Evolutionary conservation across 1,140 invertebrate genomes (phyloP).

Genomic region (Drosophila navojoa): DNA sequence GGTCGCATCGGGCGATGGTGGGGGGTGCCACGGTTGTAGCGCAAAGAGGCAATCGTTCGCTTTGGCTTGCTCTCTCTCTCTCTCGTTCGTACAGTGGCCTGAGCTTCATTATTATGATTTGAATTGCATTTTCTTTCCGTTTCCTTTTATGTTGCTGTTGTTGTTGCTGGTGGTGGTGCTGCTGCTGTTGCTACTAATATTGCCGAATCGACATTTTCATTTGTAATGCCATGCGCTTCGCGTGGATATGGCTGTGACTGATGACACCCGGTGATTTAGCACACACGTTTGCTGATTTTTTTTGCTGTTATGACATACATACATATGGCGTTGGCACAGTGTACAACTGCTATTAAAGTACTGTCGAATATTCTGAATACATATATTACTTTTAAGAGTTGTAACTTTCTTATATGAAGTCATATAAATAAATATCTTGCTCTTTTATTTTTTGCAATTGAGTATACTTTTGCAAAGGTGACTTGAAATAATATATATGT

Average conservation of each 20-base stretch:
- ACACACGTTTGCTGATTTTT: neutral
- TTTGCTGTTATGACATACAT: neutral
- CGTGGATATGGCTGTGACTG: conserved; percentile 18
- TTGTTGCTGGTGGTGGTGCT: too few species aligned
- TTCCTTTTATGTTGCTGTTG: neutral
- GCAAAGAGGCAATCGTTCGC: conserved; percentile 42
- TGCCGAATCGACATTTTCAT: conserved; percentile 26
- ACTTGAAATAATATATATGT: too few species aligned
- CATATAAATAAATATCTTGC: too few species aligned
- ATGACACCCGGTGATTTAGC: conserved; percentile 26
- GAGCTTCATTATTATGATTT: conserved; percentile 23
- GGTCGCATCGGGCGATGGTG: conserved; percentile 1
- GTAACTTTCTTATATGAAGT: too few species aligned
- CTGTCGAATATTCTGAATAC: too few species aligned
- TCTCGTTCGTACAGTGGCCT: conserved; percentile 45
- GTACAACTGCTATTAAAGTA: too few species aligned
- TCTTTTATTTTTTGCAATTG: too few species aligned
- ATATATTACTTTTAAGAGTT: too few species aligned
- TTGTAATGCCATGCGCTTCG: conserved; percentile 15
- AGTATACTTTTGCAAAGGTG: too few species aligned
- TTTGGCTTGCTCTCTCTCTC: conserved; percentile 57
- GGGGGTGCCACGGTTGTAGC: conserved; percentile 18
- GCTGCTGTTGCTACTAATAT: conserved; percentile 10
- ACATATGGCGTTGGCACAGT: too few species aligned
- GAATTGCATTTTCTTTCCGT: conserved; percentile 23